Evolutionary conservation across 2,888 invertebrate genomes (phyloP), one percentile per base, ranked within the genome.

Genomic region (Perizoma affinitatum): DNA sequence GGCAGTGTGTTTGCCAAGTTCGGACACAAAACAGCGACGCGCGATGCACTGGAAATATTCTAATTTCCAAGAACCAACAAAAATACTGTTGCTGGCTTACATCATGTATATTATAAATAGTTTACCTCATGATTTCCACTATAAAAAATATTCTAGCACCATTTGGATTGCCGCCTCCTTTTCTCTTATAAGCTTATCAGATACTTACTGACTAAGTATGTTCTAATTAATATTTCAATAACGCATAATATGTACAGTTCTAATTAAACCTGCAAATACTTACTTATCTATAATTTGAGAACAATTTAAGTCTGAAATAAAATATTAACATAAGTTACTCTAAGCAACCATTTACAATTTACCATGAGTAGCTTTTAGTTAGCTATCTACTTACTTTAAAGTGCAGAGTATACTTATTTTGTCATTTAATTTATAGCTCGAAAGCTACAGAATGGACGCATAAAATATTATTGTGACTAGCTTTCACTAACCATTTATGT

Each of bases 161-260:
- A 82, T 83, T 80, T 81, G 79, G 81, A 84, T 85, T 76, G 68
- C 70, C 75, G 65, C 65, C 53, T 73, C 72, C 58, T 58, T 80
- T 79, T 74, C 7, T 69, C 70, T 73, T 63, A 59, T 56, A 63
- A 54, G 59, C 60, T 53, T 22, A 41, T 40, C 41, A 55, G n/a
- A 22, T n/a, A 54, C 4, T 4, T 43, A n/a, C 36, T 22, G 5
- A 43, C 0, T 11, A n/a, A n/a, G n/a, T n/a, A 43, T 11, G n/a
- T 36, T 43, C 5, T 35, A 10, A 42, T 50, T 38, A 41, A 52
- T 43, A n/a, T 33, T 43, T 52, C 6, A 10, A 52, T 43, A 52
- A 41, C 22, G 10, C 10, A n/a, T 73, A 70, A 76, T 82, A 79
- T 82, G 54, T 83, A 80, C 83, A 83, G 69, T 67, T 75, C 76